These are phyloP conservation scores for Recurvirostra avosetta DNA, from an alignment of 2,113 vertebrate genomes.

Conservation along the genomic window DNA sequence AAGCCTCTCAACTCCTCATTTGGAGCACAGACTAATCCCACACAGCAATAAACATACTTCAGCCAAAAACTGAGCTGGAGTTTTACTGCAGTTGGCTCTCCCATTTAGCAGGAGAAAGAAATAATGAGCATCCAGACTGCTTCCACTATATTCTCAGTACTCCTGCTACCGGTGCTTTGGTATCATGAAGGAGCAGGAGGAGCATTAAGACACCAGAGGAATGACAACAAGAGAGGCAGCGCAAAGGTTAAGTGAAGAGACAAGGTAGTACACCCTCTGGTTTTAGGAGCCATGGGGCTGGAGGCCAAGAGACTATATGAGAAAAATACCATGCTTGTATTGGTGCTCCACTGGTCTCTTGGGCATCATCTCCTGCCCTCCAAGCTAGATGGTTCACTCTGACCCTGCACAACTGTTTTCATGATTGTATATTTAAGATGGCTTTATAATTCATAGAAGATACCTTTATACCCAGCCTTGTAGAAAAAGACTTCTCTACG, in stretches of 20 bases:
- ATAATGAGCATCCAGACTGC: background rate
- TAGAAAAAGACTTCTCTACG: background rate
- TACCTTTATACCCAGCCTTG: background rate
- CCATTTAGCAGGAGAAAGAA: background rate
- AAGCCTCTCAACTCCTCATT: background rate
- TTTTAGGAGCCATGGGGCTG: background rate
- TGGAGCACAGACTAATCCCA: background rate
- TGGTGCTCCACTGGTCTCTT: background rate
- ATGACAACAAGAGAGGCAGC: background rate
- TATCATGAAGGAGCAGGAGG: background rate
- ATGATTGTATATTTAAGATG: background rate
- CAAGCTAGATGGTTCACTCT: background rate
- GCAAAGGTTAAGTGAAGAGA: background rate
- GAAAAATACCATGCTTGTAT: background rate
- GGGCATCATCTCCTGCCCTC: background rate
- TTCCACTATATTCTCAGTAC: background rate
- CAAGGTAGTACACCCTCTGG: background rate
- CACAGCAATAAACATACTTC: background rate
- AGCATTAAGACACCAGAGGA: background rate
- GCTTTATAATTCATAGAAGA: background rate
- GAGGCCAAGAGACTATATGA: background rate
- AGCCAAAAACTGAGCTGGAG: background rate
- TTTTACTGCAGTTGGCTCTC: background rate
- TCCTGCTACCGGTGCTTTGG: background rate
- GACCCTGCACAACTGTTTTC: background rate